Evolutionary conservation across 2,888 invertebrate genomes (phyloP).

Genomic region (Diplolepis rosae): DNA sequence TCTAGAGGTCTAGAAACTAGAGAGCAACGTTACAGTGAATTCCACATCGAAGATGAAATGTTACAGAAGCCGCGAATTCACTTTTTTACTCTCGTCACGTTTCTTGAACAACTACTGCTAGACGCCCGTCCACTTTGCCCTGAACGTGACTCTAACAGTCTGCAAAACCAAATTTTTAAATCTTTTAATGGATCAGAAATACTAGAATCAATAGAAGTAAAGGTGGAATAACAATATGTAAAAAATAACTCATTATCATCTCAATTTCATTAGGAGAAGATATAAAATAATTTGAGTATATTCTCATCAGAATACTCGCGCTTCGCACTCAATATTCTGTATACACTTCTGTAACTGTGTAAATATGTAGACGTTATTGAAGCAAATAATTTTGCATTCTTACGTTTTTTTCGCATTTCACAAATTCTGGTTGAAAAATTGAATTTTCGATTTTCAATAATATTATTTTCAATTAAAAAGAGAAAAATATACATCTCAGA

Average conservation of each 20-base stretch:
- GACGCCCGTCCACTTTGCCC: conserved; percentile 23
- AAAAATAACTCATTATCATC: conserved; percentile 6
- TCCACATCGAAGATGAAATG: conserved; percentile 18
- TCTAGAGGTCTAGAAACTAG: conserved; percentile 10
- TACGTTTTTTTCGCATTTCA: too few relatives aligned
- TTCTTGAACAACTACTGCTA: conserved; percentile 24
- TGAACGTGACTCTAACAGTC: conserved; percentile 25
- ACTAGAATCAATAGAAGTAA: conserved; percentile 11
- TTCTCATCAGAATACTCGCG: conserved; percentile 45
- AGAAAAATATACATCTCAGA: too few relatives aligned
- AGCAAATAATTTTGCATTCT: too few relatives aligned
- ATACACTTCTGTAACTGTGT: too few relatives aligned
- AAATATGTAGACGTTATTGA: too few relatives aligned
- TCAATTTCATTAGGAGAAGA: neutral
- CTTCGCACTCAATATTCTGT: too few relatives aligned
- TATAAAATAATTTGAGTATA: conserved; percentile 1
- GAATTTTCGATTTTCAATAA: too few relatives aligned
- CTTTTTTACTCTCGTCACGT: conserved; percentile 29
- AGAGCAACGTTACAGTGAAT: conserved; percentile 1
- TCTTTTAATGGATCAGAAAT: conserved; percentile 20
- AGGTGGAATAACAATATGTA: neutral
- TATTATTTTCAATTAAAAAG: too few relatives aligned
- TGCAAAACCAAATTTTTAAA: conserved; percentile 17
- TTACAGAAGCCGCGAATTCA: neutral
- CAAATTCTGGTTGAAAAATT: conserved; percentile 60